These are phyloP conservation scores for Salvelinus alpinus DNA, from an alignment of 2,113 vertebrate species.

Conservation along the genomic window DNA sequence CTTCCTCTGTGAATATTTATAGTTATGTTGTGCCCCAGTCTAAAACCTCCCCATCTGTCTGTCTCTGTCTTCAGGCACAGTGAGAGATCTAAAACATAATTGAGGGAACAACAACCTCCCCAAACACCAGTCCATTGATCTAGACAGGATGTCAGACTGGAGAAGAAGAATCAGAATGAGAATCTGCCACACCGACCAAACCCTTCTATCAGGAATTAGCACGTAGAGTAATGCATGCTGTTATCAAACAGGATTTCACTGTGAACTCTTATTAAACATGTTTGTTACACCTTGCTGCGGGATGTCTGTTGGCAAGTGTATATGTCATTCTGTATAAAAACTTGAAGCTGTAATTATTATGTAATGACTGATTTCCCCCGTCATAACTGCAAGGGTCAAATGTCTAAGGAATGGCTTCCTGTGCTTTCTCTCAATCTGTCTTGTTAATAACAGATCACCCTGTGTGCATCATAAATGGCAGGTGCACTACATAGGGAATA, in stretches of 20 bases:
- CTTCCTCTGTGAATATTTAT: too few species aligned
- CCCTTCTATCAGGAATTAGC: slow-evolving; percentile 62
- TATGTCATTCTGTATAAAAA: slow-evolving; percentile 73
- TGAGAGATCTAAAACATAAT: slow-evolving; percentile 68
- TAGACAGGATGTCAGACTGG: slow-evolving; percentile 47
- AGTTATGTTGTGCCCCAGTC: too few species aligned
- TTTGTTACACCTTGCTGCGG: slow-evolving; percentile 62
- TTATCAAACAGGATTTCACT: slow-evolving; percentile 74
- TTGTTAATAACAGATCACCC: slow-evolving; percentile 43
- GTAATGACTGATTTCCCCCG: slow-evolving; percentile 56
- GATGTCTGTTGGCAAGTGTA: slow-evolving; percentile 53
- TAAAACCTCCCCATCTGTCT: too few species aligned
- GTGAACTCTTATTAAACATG: slow-evolving; percentile 53
- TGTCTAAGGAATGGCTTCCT: slow-evolving; percentile 60
- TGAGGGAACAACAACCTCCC: slow-evolving; percentile 51
- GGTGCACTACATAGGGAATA: too few species aligned
- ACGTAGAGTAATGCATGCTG: slow-evolving; percentile 78
- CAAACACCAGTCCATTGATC: slow-evolving; percentile 24
- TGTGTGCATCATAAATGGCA: background rate
- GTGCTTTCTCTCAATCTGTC: slow-evolving; percentile 51
- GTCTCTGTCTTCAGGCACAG: slow-evolving; percentile 49
- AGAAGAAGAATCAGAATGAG: slow-evolving; percentile 48
- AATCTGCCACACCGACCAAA: slow-evolving; percentile 43
- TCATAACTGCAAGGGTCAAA: slow-evolving; percentile 48
- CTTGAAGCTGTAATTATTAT: slow-evolving; percentile 55